Percentiles rank a stretch among this genome's conserved stretches.
These are phyloP conservation scores for Leptopilina myrica DNA, from an alignment of 2,888 invertebrate species.

Conservation along the genomic window DNA sequence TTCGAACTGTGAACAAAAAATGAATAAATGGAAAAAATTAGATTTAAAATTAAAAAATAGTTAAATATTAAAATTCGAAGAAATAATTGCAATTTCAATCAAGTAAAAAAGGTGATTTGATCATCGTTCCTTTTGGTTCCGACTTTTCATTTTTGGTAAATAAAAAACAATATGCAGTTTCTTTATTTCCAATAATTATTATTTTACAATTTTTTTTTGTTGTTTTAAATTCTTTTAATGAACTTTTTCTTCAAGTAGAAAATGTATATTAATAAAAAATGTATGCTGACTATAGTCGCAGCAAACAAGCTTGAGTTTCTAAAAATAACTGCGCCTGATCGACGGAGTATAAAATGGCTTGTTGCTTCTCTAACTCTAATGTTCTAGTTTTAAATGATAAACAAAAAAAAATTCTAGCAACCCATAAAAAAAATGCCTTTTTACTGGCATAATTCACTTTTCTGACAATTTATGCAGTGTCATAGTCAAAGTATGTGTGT, in stretches of 20 bases:
- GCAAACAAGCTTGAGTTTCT: conserved; percentile 49
- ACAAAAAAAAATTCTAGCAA: conserved; percentile 39
- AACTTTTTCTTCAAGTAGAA: conserved; percentile 45
- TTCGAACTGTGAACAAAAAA: too few species aligned
- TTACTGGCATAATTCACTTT: conserved; percentile 52
- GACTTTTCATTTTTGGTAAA: conserved; percentile 51
- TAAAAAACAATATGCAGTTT: conserved; percentile 56
- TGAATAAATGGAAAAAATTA: too few species aligned
- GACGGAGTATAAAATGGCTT: conserved; percentile 55
- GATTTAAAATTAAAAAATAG: too few species aligned
- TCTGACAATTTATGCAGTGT: conserved; percentile 56
- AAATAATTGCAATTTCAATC: neutral
- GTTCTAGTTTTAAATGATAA: conserved; percentile 45
- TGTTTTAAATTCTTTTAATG: conserved; percentile 45
- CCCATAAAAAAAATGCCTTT: conserved; percentile 48
- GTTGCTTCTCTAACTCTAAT: conserved; percentile 55
- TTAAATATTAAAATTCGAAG: neutral
- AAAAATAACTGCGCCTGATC: conserved; percentile 41
- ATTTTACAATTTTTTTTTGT: neutral
- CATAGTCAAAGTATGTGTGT: conserved; percentile 52
- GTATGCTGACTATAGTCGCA: conserved; percentile 44
- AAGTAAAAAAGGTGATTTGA: conserved; percentile 43
- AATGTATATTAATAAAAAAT: conserved; percentile 43
- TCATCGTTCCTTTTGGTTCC: conserved; percentile 65
- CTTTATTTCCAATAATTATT: too few species aligned